Evolutionary conservation across 2,888 invertebrate species (phyloP).

Genomic region (Polymixis flavicincta): DNA sequence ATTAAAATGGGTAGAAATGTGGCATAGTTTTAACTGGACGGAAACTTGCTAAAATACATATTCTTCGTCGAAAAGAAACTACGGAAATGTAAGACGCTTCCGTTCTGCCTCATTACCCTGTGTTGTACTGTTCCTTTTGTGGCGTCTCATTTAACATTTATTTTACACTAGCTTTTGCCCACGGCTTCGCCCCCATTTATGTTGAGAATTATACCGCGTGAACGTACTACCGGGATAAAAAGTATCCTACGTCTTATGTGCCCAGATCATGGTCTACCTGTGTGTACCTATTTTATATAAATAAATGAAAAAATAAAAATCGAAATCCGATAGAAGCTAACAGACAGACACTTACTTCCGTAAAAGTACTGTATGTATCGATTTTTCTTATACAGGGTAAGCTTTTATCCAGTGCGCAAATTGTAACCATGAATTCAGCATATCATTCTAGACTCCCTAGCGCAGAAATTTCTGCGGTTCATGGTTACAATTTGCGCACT

Average conservation of each 20-base stretch:
- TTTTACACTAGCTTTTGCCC: not conserved
- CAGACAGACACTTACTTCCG: not conserved
- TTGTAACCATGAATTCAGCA: no score
- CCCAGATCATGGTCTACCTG: not conserved
- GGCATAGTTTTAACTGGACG: not conserved
- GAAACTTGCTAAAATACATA: not conserved
- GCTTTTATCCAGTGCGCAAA: no score
- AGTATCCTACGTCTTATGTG: not conserved
- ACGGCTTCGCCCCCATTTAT: no score
- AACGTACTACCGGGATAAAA: not conserved
- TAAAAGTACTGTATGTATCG: not conserved
- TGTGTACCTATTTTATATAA: no score
- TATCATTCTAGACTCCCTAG: no score
- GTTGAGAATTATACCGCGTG: no score
- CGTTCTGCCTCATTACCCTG: constrained; percentile 33
- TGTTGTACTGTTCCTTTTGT: not conserved
- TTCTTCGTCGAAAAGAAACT: constrained; percentile 38
- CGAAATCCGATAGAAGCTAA: not conserved
- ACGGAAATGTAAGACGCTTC: constrained; percentile 32
- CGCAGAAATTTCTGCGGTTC: no score
- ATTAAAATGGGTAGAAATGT: not conserved
- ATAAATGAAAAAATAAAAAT: no score
- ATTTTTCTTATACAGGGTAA: no score
- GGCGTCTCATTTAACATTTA: constrained; percentile 6
- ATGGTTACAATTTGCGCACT: no score